Base-by-base conservation (phyloP, 2,113 vertebrate species). In the Poeciliopsis turrubarensis region DNA sequence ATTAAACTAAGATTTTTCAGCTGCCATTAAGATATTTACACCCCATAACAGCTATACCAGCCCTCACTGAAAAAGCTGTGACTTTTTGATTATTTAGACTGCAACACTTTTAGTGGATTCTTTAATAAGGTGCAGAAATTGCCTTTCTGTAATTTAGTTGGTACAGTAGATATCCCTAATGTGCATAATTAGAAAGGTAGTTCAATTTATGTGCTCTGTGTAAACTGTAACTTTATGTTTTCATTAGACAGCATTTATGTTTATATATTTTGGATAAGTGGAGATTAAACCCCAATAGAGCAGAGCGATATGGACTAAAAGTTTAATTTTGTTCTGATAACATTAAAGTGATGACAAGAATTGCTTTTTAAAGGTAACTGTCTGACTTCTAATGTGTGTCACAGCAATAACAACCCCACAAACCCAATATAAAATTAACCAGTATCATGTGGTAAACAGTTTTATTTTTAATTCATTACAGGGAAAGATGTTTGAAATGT, bases 401-500 rank as follows among this genome's bases (percentile, higher is more conserved):
- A 37, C 10, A 34, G 9, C 34, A 34, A 34, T 34, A 34, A 34
- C 34, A 37, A 10, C 34, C 34, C 34, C 34, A 37, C 34, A 37
- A 3, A 37, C 63, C 9, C 19, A 61, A 32, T 61, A 65, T n/a
- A 63, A 80, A 71, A 61, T 73, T 67, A 70, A 76, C 44, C 65
- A 62, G 5, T 13, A 7, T 51, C 54, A 6, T 77, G 65, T 4
- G 30, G 34, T 3, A 0, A 73, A 34, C 34, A 62, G 60, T 27
- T 65, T 22, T 72, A n/a, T 70, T 75, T 69, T 80, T 69, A 86
- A 72, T 77, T 68, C 69, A 62, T 75, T 65, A 73, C 77, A 66
- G 78, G 41, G 11, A 74, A 13, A 0, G 63, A 71, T 70, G 41
- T 84, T 79, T 87, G 78, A 84, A 81, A 89, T 87, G 83, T 71